These are phyloP conservation scores for Myotis davidii DNA, from an alignment of 2,113 vertebrate genomes.

Conservation along the genomic window DNA sequence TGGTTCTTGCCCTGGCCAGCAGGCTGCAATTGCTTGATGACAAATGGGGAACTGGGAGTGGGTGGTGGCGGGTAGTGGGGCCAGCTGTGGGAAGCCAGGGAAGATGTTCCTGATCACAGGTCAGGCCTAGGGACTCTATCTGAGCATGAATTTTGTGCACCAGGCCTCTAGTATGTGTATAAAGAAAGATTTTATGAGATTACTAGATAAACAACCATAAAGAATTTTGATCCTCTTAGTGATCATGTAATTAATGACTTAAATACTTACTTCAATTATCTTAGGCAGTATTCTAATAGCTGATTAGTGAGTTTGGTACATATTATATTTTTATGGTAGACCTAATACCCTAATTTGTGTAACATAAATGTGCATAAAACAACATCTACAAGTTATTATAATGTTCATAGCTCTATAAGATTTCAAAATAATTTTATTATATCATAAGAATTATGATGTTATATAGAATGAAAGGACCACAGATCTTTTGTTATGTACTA, in stretches of 20 bases:
- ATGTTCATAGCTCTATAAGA: constrained; percentile 58
- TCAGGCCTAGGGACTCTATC: too few relatives aligned
- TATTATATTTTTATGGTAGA: constrained; percentile 17
- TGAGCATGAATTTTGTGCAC: too few relatives aligned
- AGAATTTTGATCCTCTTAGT: not conserved
- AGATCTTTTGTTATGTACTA: constrained; percentile 89
- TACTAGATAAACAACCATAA: not conserved
- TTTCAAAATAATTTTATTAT: constrained; percentile 66
- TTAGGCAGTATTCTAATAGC: constrained; percentile 36
- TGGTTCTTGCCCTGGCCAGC: too few relatives aligned
- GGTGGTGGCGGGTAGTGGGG: too few relatives aligned
- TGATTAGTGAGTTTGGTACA: constrained; percentile 52
- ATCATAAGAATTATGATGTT: constrained; percentile 88
- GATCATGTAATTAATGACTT: constrained; percentile 60
- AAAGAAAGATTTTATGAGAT: not conserved
- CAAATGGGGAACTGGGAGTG: too few relatives aligned
- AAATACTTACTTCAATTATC: constrained; percentile 49
- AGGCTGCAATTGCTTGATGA: too few relatives aligned
- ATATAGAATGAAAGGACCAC: constrained; percentile 89
- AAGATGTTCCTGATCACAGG: too few relatives aligned
- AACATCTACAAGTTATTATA: constrained; percentile 49
- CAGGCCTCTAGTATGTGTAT: not conserved
- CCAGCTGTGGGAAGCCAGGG: too few relatives aligned
- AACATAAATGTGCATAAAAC: constrained; percentile 65
- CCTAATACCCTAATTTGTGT: constrained; percentile 45